Evolutionary conservation across 2,113 vertebrate genomes (phyloP), one percentile per base, ranked within the genome.

Genomic region (Lethenteron camtschaticum): DNA sequence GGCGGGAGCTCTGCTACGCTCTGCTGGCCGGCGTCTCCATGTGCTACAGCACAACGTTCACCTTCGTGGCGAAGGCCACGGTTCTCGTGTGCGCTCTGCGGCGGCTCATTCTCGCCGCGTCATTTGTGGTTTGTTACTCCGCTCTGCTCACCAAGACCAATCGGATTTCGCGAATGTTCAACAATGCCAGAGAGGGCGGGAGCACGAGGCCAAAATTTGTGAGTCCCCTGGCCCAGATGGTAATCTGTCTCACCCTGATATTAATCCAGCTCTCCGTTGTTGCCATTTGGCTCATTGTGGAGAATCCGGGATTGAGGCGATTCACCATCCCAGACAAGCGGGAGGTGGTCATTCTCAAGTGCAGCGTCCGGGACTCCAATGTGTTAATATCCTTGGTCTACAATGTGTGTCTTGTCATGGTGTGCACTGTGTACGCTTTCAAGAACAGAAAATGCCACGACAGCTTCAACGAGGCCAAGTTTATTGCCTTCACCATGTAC

Each of bases 401-500:
- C 82, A 96, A 99, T 2, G 91, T 92, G 73, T 85, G 96, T 69
- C 87, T 99, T 24, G 96, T 99, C 77, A 85, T 96, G 87, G 96
- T 92, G 81, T 99, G 94, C 78, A 99, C 94, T 1, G 96, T 96
- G 78, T 99, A 99, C 73, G 94, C 94, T 82, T 99, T 99, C 82
- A 99, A 99, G 85, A 99, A 92, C 9, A 81, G 92, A 73, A 99
- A 96, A 1, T 92, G 96, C 75, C 91, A 92, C 2, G 94, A 90
- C 77, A 99, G 96, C 77, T 99, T 99, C 78, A 99, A 99, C 0
- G 94, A 99, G 81, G 94, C 94, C 73, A 99, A 99, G 80, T 99
- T 96, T 70, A 99, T 99, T 68, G 94, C 92, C 70, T 99, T 99
- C 76, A 99, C 94, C 71, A 99, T 99, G 94, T 99, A 99, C 77